Evolutionary conservation across 2,888 invertebrate species (phyloP).

Genomic region (Acleris cristana): DNA sequence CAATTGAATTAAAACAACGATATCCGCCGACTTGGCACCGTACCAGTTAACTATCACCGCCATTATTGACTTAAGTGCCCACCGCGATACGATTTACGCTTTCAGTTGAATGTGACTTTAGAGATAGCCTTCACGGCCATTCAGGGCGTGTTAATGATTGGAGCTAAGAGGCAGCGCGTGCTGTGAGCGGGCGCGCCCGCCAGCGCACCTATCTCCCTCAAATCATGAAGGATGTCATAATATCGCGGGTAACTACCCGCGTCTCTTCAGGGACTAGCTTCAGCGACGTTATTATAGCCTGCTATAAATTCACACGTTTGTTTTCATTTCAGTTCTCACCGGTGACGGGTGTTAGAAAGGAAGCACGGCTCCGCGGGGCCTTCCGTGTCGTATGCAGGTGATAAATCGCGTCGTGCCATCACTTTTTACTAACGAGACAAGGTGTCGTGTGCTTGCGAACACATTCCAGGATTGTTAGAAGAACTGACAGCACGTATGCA

Average conservation of each 20-base stretch:
- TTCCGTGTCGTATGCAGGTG: conserved; percentile 72
- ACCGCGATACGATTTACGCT: conserved; percentile 66
- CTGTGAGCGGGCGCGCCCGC: conserved; percentile 20
- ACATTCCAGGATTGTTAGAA: conserved; percentile 71
- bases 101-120: conserved; percentile 71
- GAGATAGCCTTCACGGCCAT: conserved; percentile 52
- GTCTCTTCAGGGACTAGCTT: conserved; percentile 29
- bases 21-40: conserved; percentile 69
- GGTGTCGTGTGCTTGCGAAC: conserved; percentile 70
- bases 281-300: conserved; percentile 38
- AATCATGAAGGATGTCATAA: conserved; percentile 36
- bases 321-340: conserved; percentile 60
- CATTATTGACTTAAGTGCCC: conserved; percentile 57
- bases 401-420: conserved; percentile 76
- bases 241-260: conserved; percentile 42
- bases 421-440: conserved; percentile 82
- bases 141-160: conserved; percentile 27
- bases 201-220: conserved; percentile 32
- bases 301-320: conserved; percentile 53
- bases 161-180: conserved; percentile 25
- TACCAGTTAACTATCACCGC: conserved; percentile 70
- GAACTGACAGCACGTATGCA: conserved; percentile 48
- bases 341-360: conserved; percentile 62
- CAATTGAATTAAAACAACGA: conserved; percentile 73
- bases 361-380: conserved; percentile 59